These are phyloP conservation scores for Mirza zaza DNA, from an alignment of 2,113 vertebrate species.

Conservation along the genomic window DNA sequence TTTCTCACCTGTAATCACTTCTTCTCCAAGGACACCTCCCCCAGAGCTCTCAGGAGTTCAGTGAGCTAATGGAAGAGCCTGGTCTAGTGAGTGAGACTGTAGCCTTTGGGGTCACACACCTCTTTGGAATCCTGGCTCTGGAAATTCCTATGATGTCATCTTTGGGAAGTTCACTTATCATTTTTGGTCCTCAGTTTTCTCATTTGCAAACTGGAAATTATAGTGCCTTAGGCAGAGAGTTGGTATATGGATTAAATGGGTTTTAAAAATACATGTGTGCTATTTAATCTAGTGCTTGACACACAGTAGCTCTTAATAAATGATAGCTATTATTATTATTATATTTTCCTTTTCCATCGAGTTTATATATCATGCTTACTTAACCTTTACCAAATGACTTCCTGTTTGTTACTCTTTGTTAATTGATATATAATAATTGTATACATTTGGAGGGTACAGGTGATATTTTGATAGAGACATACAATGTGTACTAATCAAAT, in stretches of 20 bases:
- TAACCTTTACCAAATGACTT: background rate
- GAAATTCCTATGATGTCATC: background rate
- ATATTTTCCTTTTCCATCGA: background rate
- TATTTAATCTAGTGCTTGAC: background rate
- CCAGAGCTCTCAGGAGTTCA: background rate
- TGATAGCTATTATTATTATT: background rate
- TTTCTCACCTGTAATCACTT: background rate
- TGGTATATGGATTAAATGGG: background rate
- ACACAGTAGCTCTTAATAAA: background rate
- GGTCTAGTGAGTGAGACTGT: accelerated
- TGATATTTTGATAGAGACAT: background rate
- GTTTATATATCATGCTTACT: background rate
- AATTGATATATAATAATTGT: background rate
- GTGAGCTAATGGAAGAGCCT: no score
- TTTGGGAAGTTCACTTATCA: background rate
- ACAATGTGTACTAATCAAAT: background rate
- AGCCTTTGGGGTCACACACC: background rate
- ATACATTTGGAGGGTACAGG: background rate
- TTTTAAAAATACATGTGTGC: background rate
- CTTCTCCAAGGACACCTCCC: background rate
- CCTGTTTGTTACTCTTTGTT: background rate
- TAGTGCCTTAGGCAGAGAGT: background rate
- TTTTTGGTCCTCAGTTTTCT: background rate
- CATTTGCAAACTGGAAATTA: background rate
- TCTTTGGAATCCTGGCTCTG: background rate